phyloP scores from a whole-genome alignment of 2,888 invertebrate genomes.

The Tinea trinotella region DNA sequence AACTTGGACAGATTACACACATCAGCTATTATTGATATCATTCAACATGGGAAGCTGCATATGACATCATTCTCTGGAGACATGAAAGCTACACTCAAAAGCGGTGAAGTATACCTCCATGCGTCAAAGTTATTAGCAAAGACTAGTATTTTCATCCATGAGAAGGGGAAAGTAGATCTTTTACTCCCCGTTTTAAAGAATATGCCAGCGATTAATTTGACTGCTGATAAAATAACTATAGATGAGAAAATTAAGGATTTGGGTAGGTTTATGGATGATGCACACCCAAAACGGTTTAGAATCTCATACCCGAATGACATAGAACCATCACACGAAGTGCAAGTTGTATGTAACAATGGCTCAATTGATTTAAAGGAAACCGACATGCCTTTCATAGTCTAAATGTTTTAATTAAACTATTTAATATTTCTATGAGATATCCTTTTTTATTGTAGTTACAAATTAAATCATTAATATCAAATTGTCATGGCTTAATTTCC shows the following conservation, averaged over 20 bases:
- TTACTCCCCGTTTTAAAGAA: constrained; percentile 52
- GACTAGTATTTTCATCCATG: constrained; percentile 66
- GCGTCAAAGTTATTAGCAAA: constrained; percentile 55
- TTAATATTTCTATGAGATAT: too few relatives aligned
- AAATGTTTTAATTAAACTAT: background rate
- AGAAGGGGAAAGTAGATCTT: constrained; percentile 64
- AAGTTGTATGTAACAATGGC: constrained; percentile 68
- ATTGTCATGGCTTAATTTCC: too few relatives aligned
- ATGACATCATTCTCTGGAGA: constrained; percentile 60
- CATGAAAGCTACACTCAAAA: constrained; percentile 57
- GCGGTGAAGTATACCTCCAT: constrained; percentile 62
- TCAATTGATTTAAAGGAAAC: constrained; percentile 62
- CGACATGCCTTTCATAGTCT: constrained; percentile 44
- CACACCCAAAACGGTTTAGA: constrained; percentile 58
- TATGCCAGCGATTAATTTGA: constrained; percentile 60
- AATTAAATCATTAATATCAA: too few relatives aligned
- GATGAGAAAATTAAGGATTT: constrained; percentile 58
- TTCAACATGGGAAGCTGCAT: constrained; percentile 58
- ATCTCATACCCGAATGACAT: constrained; percentile 37
- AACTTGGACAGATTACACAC: constrained; percentile 49
- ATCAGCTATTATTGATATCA: constrained; percentile 58
- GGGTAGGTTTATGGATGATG: constrained; percentile 63
- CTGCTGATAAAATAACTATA: constrained; percentile 62
- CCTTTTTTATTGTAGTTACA: too few relatives aligned
- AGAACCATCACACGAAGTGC: constrained; percentile 54